Conservation (phyloP, 2,113 vertebrate species). For the Cyphomyrus discorhynchus region DNA sequence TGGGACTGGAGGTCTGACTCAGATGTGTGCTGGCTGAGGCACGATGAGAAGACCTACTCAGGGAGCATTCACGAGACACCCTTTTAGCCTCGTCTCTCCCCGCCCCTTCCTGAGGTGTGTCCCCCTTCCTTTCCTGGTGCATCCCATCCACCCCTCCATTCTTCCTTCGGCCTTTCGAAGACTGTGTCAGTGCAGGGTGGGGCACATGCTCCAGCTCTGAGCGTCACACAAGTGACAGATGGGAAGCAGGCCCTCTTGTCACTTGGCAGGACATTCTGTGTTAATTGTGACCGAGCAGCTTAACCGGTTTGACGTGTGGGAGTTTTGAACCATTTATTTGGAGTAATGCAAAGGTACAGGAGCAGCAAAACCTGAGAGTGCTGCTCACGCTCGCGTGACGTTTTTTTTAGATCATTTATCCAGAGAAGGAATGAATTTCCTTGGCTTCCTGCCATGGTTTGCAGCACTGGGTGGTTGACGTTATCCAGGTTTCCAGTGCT, state of each 20-base stretch:
- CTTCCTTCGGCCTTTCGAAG: background rate
- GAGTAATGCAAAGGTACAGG: background rate
- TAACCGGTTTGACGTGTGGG: background rate
- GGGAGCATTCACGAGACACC: background rate
- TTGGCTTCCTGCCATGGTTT: background rate
- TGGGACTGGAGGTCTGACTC: background rate
- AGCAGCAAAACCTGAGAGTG: background rate
- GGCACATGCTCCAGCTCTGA: background rate
- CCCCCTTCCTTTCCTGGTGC: background rate
- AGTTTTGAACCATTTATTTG: constrained; percentile 1
- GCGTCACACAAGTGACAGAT: background rate
- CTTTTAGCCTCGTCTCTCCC: background rate
- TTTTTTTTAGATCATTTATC: background rate
- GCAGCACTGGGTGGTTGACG: background rate
- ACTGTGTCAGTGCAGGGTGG: background rate
- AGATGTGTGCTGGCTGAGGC: background rate
- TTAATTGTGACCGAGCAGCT: constrained; percentile 14
- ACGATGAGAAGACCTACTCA: background rate
- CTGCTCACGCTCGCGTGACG: background rate
- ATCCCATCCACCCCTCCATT: background rate
- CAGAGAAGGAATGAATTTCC: background rate
- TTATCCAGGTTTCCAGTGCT: background rate
- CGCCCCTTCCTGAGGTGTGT: background rate
- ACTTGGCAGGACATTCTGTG: constrained; percentile 17
- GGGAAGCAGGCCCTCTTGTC: background rate